These are phyloP conservation scores for Anguilla anguilla DNA, from an alignment of 2,797 vertebrate species.

Conservation along the genomic window DNA sequence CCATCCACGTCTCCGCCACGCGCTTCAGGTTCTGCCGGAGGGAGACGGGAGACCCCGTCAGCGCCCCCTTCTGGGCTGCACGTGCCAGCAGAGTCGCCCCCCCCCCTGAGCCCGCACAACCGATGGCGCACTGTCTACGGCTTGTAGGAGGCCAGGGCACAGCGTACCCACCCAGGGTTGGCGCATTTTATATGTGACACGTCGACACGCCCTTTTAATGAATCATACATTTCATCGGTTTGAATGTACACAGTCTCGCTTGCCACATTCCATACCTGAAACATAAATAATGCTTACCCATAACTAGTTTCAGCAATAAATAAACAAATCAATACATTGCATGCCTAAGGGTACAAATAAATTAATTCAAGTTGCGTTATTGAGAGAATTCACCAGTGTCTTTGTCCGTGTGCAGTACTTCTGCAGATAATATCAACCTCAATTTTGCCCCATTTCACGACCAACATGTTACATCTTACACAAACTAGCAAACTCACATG, in stretches of 20 bases:
- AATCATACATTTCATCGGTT: not conserved
- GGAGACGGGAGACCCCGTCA: not conserved
- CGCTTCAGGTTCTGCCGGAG: constrained; percentile 81
- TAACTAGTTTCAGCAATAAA: not conserved
- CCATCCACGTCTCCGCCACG: constrained; percentile 90
- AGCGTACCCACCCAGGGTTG: not conserved
- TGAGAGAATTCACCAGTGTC: not conserved
- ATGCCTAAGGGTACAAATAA: not conserved
- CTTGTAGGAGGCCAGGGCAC: not conserved
- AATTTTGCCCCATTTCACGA: not conserved
- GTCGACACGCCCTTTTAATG: not conserved
- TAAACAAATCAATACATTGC: not conserved
- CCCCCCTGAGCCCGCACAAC: not conserved
- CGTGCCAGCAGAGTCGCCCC: no score
- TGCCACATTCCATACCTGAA: not conserved
- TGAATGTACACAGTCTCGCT: not conserved
- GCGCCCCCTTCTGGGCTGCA: not conserved
- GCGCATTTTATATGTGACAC: not conserved
- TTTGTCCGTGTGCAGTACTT: not conserved
- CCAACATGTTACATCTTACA: not conserved
- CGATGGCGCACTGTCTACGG: not conserved
- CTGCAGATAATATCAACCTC: not conserved
- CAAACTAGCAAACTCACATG: not conserved
- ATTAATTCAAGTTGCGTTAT: no score
- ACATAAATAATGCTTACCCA: not conserved